Base-by-base conservation (phyloP, 2,797 vertebrate species). In the Gastrophryne carolinensis region DNA sequence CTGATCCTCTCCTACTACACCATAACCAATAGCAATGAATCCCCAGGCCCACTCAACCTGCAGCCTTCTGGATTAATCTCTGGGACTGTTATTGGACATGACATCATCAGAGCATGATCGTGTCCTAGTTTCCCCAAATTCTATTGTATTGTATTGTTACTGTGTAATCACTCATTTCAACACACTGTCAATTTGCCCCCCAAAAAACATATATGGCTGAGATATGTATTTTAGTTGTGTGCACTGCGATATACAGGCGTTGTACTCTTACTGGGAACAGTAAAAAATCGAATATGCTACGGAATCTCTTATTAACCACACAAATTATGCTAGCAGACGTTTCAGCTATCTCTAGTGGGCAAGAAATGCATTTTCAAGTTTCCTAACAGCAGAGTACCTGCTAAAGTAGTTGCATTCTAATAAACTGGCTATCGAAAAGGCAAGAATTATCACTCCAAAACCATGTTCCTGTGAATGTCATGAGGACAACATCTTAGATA, bases 321-420 rank as follows among this genome's bases (percentile, higher is more conserved):
- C 17, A 39, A 34, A 66, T 52, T 52, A 24, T 66, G 2, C 23
- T 37, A 39, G 49, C 23, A 19, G 19, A 27, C 17, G 29, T 4
- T 17, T 10, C n/a, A 39, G 12, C 4, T 53, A 57, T 83, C 81
- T 82, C 69, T 82, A 24, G 35, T 41, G 37, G 13, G 27, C 12
- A 26, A 41, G 23, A 44, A 3, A 44, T 13, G 27, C 81, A 80
- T 83, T 78, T 78, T 75, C 7, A 24, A 81, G 77, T 77, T 72
- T 76, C 82, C 80, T 72, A 26, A 24, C 23, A 30, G 26, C 62
- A 24, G 49, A 49, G 39, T 49, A 29, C 41, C 6, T 64, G 47
- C 10, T 30, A 21, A 21, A 65, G 17, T 32, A 32, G 63, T 2
- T 5, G 30, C n/a, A 50, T 50, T 21, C 2, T 66, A 50, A 66